Evolutionary conservation across 2,113 vertebrate genomes (phyloP).

Genomic region (Pomatostomus ruficeps): DNA sequence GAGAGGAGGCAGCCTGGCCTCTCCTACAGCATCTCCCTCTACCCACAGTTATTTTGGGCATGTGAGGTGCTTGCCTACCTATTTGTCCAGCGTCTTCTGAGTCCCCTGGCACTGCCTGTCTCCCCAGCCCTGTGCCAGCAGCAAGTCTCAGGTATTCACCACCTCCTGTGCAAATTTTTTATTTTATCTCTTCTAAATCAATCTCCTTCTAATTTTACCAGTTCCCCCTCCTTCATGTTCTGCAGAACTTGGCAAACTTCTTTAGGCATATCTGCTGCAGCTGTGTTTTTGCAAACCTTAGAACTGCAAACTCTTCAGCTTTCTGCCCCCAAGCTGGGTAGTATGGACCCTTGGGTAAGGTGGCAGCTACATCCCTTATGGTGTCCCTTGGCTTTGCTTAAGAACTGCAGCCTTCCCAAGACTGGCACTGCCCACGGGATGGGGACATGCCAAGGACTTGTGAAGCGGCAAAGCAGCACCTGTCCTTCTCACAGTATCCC

Average conservation of each 20-base stretch:
- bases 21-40: not conserved
- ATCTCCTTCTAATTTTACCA: not conserved
- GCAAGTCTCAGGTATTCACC: not conserved
- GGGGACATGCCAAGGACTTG: not conserved
- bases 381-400: not conserved
- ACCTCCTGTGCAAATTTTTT: not conserved
- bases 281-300: not conserved
- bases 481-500: not conserved
- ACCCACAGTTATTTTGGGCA: not conserved
- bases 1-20: not conserved
- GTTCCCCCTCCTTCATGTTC: not conserved
- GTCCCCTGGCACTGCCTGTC: not conserved
- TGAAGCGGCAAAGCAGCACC: not conserved
- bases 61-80: not conserved
- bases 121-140: not conserved
- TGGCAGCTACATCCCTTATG: not conserved
- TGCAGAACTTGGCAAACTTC: not conserved
- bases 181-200: not conserved
- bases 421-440: not conserved
- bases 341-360: not conserved
- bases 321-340: not conserved
- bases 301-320: not conserved
- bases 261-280: not conserved
- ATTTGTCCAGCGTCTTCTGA: not conserved
- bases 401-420: fast-evolving